These are phyloP conservation scores for Manduca sexta DNA, from an alignment of 1,140 invertebrate species.

Conservation along the genomic window DNA sequence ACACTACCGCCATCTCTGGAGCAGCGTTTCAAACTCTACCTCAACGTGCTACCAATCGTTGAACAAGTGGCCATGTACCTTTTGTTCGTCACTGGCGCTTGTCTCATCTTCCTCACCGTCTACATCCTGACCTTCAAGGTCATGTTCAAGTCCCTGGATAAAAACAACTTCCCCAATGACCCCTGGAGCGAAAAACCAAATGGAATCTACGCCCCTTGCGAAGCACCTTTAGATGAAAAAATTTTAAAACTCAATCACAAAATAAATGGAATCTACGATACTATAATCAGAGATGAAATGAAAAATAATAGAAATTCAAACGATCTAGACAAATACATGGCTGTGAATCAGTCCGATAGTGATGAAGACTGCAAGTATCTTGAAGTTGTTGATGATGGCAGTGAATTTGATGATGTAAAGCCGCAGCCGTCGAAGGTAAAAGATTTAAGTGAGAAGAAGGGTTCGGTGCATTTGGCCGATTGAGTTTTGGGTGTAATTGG, in stretches of 20 bases:
- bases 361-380: slow-evolving; percentile 60
- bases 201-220: slow-evolving; percentile 52
- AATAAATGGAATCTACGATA: slow-evolving; percentile 8
- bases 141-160: slow-evolving; percentile 46
- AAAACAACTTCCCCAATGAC: slow-evolving; percentile 25
- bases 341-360: slow-evolving; percentile 38
- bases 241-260: slow-evolving; percentile 15
- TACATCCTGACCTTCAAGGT: slow-evolving; percentile 57
- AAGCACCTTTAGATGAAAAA: slow-evolving; percentile 48
- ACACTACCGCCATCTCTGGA: slow-evolving; percentile 76
- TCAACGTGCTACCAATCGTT: slow-evolving; percentile 78
- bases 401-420: slow-evolving; percentile 16
- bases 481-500: no score
- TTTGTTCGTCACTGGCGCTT: slow-evolving; percentile 71
- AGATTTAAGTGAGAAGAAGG: no score
- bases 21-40: slow-evolving; percentile 80
- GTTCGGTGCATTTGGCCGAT: no score
- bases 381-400: slow-evolving; percentile 65
- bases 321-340: slow-evolving; percentile 33
- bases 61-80: slow-evolving; percentile 76
- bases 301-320: slow-evolving; percentile 26
- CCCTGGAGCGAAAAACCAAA: slow-evolving; percentile 36
- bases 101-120: slow-evolving; percentile 37
- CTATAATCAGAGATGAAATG: neutral
- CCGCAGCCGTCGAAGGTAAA: no score